Percentiles rank a stretch among this genome's conserved stretches.
phyloP scores from a whole-genome alignment of 2,888 invertebrate genomes.

The Drosophila seclusa region DNA sequence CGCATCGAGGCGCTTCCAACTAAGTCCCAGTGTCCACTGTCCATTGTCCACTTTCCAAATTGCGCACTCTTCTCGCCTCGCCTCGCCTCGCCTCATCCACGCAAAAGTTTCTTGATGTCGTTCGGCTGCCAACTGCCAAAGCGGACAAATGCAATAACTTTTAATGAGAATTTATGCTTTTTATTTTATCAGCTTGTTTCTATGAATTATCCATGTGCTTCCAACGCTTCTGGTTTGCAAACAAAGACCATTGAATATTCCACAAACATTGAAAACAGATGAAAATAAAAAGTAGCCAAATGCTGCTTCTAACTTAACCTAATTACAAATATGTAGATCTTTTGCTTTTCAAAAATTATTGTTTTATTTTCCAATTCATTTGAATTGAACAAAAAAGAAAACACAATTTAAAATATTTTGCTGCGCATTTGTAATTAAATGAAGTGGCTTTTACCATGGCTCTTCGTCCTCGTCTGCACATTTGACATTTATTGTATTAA shows the following conservation, averaged over 20 bases:
- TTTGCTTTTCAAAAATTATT: background rate
- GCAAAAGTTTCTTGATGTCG: conserved; percentile 44
- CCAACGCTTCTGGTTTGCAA: background rate
- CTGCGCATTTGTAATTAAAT: background rate
- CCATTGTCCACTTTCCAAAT: background rate
- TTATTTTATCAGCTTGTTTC: conserved; percentile 47
- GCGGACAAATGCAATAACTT: conserved; percentile 62
- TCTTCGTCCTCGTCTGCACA: background rate
- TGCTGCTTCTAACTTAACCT: background rate
- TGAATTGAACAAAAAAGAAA: background rate
- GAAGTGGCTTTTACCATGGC: background rate
- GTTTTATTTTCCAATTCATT: too few relatives aligned
- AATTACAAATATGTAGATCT: background rate
- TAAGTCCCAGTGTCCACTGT: background rate
- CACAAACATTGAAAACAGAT: background rate
- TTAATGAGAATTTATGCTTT: conserved; percentile 75
- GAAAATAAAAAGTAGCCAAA: background rate
- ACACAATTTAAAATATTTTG: background rate
- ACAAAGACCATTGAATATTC: background rate
- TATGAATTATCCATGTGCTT: conserved; percentile 45
- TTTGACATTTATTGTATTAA: conserved; percentile 26
- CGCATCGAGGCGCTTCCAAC: conserved; percentile 23
- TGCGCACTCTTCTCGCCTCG: background rate
- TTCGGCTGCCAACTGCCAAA: conserved; percentile 40
- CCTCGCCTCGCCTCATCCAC: background rate